Evolutionary conservation across 2,797 vertebrate genomes (phyloP).

Genomic region (Echiichthys vipera): DNA sequence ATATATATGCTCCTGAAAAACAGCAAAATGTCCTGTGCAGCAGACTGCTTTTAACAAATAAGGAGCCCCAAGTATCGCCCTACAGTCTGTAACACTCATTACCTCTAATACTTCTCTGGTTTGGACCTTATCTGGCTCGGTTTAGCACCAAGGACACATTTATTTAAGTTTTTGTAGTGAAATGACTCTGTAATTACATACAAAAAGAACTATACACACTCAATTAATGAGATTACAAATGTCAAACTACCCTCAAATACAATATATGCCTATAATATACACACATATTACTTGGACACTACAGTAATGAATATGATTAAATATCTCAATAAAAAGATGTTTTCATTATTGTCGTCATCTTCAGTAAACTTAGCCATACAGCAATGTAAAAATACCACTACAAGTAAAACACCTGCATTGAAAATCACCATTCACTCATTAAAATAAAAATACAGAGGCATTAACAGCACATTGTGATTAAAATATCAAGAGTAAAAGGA

Average conservation of each 20-base stretch:
- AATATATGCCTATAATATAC: neutral
- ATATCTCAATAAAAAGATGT: neutral
- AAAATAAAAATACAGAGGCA: neutral
- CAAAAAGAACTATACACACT: neutral
- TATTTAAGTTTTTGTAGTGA: too few relatives aligned
- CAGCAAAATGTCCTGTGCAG: too few relatives aligned
- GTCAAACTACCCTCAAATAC: neutral
- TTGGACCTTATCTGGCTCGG: too few relatives aligned
- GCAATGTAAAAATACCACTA: neutral
- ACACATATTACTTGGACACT: neutral
- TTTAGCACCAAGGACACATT: too few relatives aligned
- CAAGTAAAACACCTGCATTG: neutral
- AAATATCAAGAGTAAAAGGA: neutral
- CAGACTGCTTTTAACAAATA: too few relatives aligned
- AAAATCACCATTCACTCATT: neutral
- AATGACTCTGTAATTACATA: constrained; percentile 11
- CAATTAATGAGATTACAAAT: neutral
- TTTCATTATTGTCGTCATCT: too few relatives aligned
- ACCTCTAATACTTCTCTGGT: too few relatives aligned
- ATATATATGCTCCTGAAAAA: too few relatives aligned
- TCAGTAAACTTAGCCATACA: neutral
- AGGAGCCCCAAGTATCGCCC: too few relatives aligned
- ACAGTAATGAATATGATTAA: neutral
- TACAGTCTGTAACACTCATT: too few relatives aligned
- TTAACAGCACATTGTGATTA: neutral